phyloP scores from a whole-genome alignment of 2,797 vertebrate genomes.

The Xenentodon cancila region DNA sequence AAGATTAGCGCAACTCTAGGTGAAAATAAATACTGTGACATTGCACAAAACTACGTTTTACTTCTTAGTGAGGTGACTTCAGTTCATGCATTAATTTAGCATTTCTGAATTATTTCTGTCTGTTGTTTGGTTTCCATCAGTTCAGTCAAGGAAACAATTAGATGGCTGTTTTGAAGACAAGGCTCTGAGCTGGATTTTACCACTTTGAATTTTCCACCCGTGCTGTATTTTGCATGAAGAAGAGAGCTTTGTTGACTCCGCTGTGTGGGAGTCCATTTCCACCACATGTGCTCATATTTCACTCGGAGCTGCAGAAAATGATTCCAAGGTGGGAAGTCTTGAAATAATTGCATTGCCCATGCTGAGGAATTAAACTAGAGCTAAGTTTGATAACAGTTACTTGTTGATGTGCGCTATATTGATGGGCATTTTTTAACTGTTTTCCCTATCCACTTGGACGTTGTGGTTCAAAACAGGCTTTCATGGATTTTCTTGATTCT shows the following conservation, averaged over 20 bases:
- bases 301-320: conserved; percentile 49
- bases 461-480: conserved; percentile 24
- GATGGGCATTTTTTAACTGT: neutral
- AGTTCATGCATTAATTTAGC: too few relatives aligned
- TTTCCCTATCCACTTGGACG: conserved; percentile 14
- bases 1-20: too few relatives aligned
- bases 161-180: too few relatives aligned
- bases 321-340: conserved; percentile 36
- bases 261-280: conserved; percentile 44
- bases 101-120: too few relatives aligned
- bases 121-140: too few relatives aligned
- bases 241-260: conserved; percentile 29
- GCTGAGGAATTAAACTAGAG: conserved; percentile 20
- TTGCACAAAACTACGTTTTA: too few relatives aligned
- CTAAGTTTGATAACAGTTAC: too few relatives aligned
- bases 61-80: too few relatives aligned
- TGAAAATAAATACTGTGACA: too few relatives aligned
- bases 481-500: conserved; percentile 34
- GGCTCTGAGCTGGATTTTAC: too few relatives aligned
- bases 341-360: conserved; percentile 26
- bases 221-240: conserved; percentile 16
- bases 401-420: neutral
- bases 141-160: too few relatives aligned
- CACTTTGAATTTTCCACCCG: too few relatives aligned
- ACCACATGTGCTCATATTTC: conserved; percentile 57